These are phyloP conservation scores for Calameuta filiformis DNA, from an alignment of 2,888 invertebrate genomes.

Conservation along the genomic window DNA sequence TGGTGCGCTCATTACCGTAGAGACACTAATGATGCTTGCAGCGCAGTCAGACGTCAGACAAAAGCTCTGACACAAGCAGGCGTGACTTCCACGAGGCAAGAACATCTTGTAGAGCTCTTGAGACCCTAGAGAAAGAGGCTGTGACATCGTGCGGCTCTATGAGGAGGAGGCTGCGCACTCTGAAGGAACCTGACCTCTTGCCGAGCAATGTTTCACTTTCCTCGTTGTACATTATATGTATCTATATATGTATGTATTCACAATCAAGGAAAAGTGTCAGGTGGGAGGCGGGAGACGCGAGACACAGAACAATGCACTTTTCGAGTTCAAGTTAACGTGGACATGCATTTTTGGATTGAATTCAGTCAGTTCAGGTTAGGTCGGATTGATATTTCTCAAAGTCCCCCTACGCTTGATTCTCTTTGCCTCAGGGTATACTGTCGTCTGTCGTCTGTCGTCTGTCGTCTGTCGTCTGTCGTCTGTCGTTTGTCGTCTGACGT, in stretches of 20 bases:
- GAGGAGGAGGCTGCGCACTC: constrained; percentile 5
- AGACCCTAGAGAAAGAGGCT: too few species aligned
- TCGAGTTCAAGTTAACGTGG: too few species aligned
- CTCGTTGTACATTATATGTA: too few species aligned
- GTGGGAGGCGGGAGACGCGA: neutral
- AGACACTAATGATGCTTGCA: constrained; percentile 63
- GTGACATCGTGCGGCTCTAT: too few species aligned
- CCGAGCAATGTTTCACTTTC: too few species aligned
- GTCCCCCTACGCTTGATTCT: too few species aligned
- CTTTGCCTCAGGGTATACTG: neutral
- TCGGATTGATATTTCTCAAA: neutral
- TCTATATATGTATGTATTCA: too few species aligned
- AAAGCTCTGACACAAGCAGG: constrained; percentile 48
- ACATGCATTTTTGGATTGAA: too few species aligned
- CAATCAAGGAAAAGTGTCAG: neutral
- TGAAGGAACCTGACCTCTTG: constrained; percentile 24
- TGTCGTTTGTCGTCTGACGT: too few species aligned
- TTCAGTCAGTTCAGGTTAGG: too few species aligned
- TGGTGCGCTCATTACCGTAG: constrained; percentile 62
- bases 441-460: too few species aligned
- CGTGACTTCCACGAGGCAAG: neutral
- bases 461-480: too few species aligned
- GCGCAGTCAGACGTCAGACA: constrained; percentile 40
- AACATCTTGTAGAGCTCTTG: neutral
- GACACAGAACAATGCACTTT: neutral